Evolutionary conservation across 2,888 invertebrate species (phyloP), one percentile per base, ranked within the genome.

Genomic region (Macrophya alboannulata): DNA sequence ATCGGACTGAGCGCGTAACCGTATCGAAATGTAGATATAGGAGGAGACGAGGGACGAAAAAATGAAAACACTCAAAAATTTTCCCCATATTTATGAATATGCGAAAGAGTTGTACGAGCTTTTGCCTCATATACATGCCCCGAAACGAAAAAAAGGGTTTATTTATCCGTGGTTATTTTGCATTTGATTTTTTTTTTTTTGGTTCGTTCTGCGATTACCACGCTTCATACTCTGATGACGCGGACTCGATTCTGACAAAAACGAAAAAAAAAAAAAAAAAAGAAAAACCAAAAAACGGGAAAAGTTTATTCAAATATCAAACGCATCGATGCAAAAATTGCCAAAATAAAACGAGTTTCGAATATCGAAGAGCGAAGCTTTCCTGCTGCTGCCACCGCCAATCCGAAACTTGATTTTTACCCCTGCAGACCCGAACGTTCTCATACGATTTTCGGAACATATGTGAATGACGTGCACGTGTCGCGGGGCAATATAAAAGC

Each of bases 391-490:
- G 51, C 51, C 51, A 55, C 51, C 9, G 6, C 51, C 17, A 55
- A 55, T 55, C 9, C 25, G 62, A 25, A 62, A 62, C 25, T 62
- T 25, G 25, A 62, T 62, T 62, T 62, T 62, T 12, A 8, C 62
- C 62, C 55, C 55, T 55, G n/a, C 25, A 62, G 25, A 25, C 10
- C 25, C 25, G n/a, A 3, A 62, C 21, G 62, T 25, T 21, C n/a
- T 59, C 59, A 17, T 17, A 59, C 59, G 21, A 59, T 59, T 59
- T 59, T 21, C 2, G 2, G 59, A n/a, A 59, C 71, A 37, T 40
- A n/a, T 71, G 37, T 37, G 71, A 40, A 40, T 40, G 37, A 71
- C 40, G 71, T n/a, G n/a, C 37, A n/a, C n/a, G 71, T 71, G 40
- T 40, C 10, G 71, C 17, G 40, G 40, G 8, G 12, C 37, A 17